phyloP scores from a whole-genome alignment of 64 coral and sea anemone genomes.

The Porites lutea region DNA sequence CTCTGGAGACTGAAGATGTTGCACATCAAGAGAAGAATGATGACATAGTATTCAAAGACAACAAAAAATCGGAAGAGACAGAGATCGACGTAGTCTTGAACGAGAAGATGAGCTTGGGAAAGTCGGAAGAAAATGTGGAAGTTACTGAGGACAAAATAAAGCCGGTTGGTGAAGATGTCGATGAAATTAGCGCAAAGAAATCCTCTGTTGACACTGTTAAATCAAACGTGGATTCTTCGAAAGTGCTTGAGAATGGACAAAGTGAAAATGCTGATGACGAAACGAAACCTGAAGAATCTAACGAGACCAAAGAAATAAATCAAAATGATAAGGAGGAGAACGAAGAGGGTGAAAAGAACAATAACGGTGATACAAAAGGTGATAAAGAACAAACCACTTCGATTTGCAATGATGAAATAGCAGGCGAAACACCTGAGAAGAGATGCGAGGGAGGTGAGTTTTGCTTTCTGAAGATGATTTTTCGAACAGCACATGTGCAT shows the following conservation, averaged over 20 bases:
- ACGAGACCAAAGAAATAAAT: background rate
- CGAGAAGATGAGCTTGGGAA: background rate
- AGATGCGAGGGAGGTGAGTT: slow-evolving; percentile 20
- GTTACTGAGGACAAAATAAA: background rate
- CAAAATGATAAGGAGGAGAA: background rate
- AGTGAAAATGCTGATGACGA: background rate
- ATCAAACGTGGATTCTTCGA: background rate
- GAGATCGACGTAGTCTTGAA: background rate
- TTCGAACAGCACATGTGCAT: too few relatives aligned
- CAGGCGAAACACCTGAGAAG: background rate
- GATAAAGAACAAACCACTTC: background rate
- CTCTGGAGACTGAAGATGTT: background rate
- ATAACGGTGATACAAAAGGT: background rate
- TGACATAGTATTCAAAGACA: background rate
- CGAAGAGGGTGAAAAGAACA: background rate
- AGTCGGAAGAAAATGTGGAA: background rate
- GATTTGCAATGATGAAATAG: background rate
- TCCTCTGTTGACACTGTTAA: background rate
- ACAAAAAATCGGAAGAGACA: background rate
- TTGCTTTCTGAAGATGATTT: too few relatives aligned
- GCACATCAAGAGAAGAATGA: slow-evolving; percentile 16
- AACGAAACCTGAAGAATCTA: background rate
- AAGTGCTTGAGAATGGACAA: slow-evolving; percentile 12
- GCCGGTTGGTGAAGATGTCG: background rate
- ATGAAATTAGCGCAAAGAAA: background rate